Percentiles rank a stretch among this genome's conserved stretches.
These are phyloP conservation scores for Psittacula cyanocephala DNA, from an alignment of 2,113 vertebrate genomes.

Conservation along the genomic window DNA sequence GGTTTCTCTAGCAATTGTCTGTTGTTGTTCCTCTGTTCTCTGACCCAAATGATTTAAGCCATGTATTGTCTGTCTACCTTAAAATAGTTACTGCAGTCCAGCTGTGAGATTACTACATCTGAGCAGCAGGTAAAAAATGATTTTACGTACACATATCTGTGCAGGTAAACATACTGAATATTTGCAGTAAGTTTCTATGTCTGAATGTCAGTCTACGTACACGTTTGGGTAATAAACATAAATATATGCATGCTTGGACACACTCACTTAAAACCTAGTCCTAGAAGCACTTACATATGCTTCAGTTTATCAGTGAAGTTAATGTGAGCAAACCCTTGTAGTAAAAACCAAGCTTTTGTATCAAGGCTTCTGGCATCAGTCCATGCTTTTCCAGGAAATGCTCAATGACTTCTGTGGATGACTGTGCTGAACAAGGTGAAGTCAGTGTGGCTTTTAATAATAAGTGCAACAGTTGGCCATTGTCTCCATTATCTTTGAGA, in stretches of 20 bases:
- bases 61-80: not conserved
- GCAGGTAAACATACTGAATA: not conserved
- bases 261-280: not conserved
- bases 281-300: not conserved
- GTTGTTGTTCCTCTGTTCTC: not conserved
- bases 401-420: not conserved
- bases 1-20: not conserved
- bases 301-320: not conserved
- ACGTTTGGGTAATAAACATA: not conserved
- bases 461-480: not conserved
- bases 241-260: not conserved
- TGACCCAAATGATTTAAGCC: not conserved
- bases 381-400: not conserved
- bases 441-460: not conserved
- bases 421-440: not conserved
- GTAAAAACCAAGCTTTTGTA: rapidly evolving
- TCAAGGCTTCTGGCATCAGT: not conserved
- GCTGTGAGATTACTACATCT: not conserved
- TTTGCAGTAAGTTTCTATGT: not conserved
- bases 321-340: not conserved
- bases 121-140: not conserved
- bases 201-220: not conserved
- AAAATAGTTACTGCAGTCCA: not conserved
- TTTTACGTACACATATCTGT: not conserved
- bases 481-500: not conserved